These are phyloP conservation scores for fruit fly (Drosophila melanogaster) DNA, from an alignment of 1,140 invertebrate genomes.

Conservation along the genomic window Release_6_plus_ISO1_MT NC_004354.4:9118501-9119000, in stretches of 20 bases:
- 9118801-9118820: constrained; percentile 1
- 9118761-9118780: too few relatives aligned
- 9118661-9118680: not conserved
- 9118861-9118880: constrained; percentile 31
- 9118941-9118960: constrained; percentile 20
- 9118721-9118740: not conserved
- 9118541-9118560: too few relatives aligned
- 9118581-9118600: too few relatives aligned
- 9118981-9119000: constrained; percentile 64
- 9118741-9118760: not conserved
- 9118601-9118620: not conserved
- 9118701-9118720: constrained; percentile 21
- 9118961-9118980: not conserved
- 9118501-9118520: too few relatives aligned
- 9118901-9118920: constrained; percentile 63
- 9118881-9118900: constrained; percentile 76
- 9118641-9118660: not conserved
- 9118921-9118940: constrained; percentile 67
- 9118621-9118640: not conserved
- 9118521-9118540: too few relatives aligned
- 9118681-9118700: not conserved
- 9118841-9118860: constrained; percentile 34
- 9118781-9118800: not conserved
- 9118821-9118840: constrained; percentile 22
- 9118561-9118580: too few relatives aligned